Evolutionary conservation across 1,140 invertebrate species (phyloP).

Genomic region (Eupeodes corollae): DNA sequence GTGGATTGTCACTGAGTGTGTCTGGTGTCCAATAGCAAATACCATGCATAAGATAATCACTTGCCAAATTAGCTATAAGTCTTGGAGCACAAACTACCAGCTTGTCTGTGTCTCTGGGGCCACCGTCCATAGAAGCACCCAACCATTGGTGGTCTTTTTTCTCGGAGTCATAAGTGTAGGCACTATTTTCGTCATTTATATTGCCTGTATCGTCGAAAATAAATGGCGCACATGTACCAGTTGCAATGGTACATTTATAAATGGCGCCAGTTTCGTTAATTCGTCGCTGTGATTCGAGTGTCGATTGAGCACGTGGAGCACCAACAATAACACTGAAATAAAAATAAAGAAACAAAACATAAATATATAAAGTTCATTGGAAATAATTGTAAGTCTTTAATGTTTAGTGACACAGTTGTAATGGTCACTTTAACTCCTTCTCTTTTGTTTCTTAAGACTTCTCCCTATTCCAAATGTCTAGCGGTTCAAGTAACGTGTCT

Average conservation of each 20-base stretch:
- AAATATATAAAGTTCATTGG: too few species aligned
- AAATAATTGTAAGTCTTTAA: too few species aligned
- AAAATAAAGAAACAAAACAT: neutral
- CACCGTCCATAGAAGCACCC: slow-evolving; percentile 33
- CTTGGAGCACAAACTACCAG: slow-evolving; percentile 31
- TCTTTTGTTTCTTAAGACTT: too few species aligned
- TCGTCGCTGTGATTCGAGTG: slow-evolving; percentile 24
- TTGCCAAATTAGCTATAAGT: slow-evolving; percentile 15
- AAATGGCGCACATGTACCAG: slow-evolving; percentile 20
- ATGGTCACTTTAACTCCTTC: too few species aligned
- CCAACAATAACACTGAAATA: slow-evolving; percentile 27
- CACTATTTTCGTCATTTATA: slow-evolving; percentile 5
- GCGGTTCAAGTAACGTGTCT: too few species aligned
- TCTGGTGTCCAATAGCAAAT: slow-evolving; percentile 38
- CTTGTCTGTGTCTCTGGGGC: slow-evolving; percentile 22
- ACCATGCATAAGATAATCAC: slow-evolving; percentile 37
- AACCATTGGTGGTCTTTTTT: slow-evolving; percentile 30
- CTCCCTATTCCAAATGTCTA: too few species aligned
- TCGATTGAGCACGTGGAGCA: slow-evolving; percentile 32
- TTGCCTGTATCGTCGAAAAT: slow-evolving; percentile 25
- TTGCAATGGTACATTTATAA: slow-evolving; percentile 22
- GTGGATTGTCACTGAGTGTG: slow-evolving; percentile 20
- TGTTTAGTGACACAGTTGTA: too few species aligned
- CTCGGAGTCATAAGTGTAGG: slow-evolving; percentile 24
- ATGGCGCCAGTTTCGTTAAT: slow-evolving; percentile 33